A percentile compares a stretch with the other conserved stretches of the same genome.
These are phyloP conservation scores for Ichneumon xanthorius DNA, from an alignment of 2,888 invertebrate genomes.

Conservation along the genomic window DNA sequence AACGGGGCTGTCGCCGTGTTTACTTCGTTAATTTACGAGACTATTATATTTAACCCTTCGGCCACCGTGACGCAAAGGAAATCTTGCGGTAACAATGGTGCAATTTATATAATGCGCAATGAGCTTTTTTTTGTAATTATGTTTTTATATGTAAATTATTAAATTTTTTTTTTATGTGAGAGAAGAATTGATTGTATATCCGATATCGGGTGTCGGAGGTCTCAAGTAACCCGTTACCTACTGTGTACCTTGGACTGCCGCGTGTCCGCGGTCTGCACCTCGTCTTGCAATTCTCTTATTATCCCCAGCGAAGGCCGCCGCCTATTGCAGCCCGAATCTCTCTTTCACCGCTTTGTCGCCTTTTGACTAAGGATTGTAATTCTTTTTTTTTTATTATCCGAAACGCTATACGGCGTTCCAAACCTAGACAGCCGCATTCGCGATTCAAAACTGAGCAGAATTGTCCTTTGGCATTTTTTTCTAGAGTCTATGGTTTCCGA, in stretches of 20 bases:
- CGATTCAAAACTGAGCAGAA: neutral
- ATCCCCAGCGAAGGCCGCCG: slow-evolving; percentile 41
- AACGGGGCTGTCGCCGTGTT: neutral
- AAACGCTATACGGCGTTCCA: neutral
- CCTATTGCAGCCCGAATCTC: neutral
- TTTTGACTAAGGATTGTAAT: neutral
- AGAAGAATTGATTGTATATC: slow-evolving; percentile 26
- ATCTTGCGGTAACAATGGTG: no score
- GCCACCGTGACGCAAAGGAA: no score
- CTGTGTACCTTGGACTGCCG: neutral
- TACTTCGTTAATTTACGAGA: slow-evolving; percentile 14
- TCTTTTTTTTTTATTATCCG: neutral
- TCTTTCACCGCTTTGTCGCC: neutral
- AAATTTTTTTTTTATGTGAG: neutral
- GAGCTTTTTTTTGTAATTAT: neutral
- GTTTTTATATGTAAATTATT: neutral
- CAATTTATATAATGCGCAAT: neutral
- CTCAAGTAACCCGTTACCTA: slow-evolving; percentile 49
- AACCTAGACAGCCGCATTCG: neutral
- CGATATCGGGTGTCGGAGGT: slow-evolving; percentile 25
- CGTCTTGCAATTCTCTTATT: slow-evolving; percentile 29
- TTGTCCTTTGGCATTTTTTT: neutral
- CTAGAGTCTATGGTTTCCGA: neutral
- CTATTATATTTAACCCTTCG: neutral
- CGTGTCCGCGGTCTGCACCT: neutral